Evolutionary conservation across 1,140 invertebrate genomes (phyloP), one percentile per base, ranked within the genome.

Genomic region (Temnothorax curvispinosus): DNA sequence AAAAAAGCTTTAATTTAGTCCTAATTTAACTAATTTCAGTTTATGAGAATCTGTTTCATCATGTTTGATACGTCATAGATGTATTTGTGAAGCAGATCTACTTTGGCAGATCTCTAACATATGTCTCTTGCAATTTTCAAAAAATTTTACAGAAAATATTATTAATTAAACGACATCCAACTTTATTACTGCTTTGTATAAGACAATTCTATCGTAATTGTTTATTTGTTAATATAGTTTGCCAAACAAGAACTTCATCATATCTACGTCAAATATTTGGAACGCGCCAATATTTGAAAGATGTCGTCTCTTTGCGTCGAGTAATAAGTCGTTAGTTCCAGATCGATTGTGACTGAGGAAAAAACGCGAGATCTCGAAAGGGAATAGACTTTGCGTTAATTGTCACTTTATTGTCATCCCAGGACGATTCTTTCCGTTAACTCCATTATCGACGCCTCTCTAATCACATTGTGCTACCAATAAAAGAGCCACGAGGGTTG

Each of bases 401-500:
- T 78, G 86, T 74, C 64, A 15, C 50, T 89, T 89, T 88, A 89
- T 88, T 85, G 80, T 76, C 86, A 71, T 52, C 41, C 71, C 62
- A 6, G 41, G 13, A 64, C 77, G 87, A 88, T 88, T 88, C 86
- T 87, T 89, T 58, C 56, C 71, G 72, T 27, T 72, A 88, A 89
- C 71, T 87, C 86, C 56, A 89, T 89, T 87, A 87, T 87, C 87
- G 77, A 65, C 86, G 69, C 87, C 50, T 75, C 67, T 69, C 58
- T 76, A 74, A 56, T 87, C 86, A 47, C 67, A 41, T 84, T 76
- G 85, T 76, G 87, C 72, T 54, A 75, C 78, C 78, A 77, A 84
- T 88, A 85, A 89, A 89, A 88, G 88, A 56, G 41, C 47, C 44
- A 32, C 8, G 72, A 32, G 56, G 21, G 47, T 18, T 84, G 87